Conservation (phyloP, 2,797 vertebrate species). For the Alectoris magna region DNA sequence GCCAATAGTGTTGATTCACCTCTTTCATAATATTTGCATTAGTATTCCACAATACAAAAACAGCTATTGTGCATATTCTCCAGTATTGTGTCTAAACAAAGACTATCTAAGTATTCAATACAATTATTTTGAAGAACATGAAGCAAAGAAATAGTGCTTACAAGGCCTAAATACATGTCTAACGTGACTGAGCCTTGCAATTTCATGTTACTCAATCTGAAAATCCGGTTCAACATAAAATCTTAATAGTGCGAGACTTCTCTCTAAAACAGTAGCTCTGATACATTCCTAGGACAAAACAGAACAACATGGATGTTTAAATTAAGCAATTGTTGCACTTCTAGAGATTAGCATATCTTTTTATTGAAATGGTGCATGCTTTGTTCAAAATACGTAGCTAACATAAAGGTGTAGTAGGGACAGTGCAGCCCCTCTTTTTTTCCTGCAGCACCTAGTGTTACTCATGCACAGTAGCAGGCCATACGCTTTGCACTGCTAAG, state of each 20-base stretch:
- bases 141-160: neutral
- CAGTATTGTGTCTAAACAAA: neutral
- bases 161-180: neutral
- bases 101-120: slow-evolving; percentile 2
- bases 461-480: neutral
- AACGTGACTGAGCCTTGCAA: neutral
- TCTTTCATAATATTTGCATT: slow-evolving; percentile 34
- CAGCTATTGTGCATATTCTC: neutral
- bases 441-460: neutral
- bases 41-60: neutral
- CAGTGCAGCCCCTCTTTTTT: neutral
- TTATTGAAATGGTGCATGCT: neutral
- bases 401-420: neutral
- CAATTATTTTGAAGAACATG: neutral
- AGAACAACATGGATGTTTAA: neutral
- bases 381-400: neutral
- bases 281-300: neutral
- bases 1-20: slow-evolving; percentile 44
- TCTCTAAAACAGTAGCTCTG: neutral
- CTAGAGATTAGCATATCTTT: neutral
- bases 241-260: neutral
- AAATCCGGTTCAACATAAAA: slow-evolving; percentile 12
- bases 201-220: neutral
- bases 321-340: neutral
- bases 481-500: neutral